Evolutionary conservation across 2,888 invertebrate genomes (phyloP), one percentile per base, ranked within the genome.

Genomic region (Sesia bembeciformis): DNA sequence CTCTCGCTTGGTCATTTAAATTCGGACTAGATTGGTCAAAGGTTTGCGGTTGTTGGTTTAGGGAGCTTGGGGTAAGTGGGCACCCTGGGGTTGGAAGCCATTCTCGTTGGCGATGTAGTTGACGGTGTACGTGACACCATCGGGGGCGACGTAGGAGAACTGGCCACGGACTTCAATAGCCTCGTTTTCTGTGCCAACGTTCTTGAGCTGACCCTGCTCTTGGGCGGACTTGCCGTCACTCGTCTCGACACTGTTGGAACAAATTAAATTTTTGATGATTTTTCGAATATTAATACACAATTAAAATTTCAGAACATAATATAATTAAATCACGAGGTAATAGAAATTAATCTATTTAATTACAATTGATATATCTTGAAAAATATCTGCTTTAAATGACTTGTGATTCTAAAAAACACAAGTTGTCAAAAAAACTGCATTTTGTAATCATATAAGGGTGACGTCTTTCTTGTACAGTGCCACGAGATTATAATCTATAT

Each of bases 31-130:
- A 81, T 64, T 57, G n/a, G 62, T 53, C 43, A 39, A 38, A 50
- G 50, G 50, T 42, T 54, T 50, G 39, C 49, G 39, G 40, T 49
- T 40, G 3, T 7, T 51, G 52, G 57, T 56, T 76, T 76, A 76
- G 38, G 58, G 55, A 53, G 66, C 60, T 0, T 49, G 23, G 70
- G 85, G 84, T 46, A 87, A 54, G 57, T 86, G 84, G 52, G 70
- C 69, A n/a, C 76, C 84, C 7, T 54, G 43, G 69, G 91, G 81
- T 62, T 84, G 84, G 89, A 90, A 92, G 7, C 92, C 92, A 63
- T 81, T 67, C 70, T 90, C 82, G 72, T 90, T 74, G 49, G 92
- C 91, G 57, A 80, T 61, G 84, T 91, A 92, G 55, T 62, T 71
- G 51, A 91, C 76, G 41, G 66, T 62, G 84, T 92, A 91, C 54